These are phyloP conservation scores for Aeoliscus strigatus DNA, from an alignment of 2,797 vertebrate genomes.

Conservation along the genomic window DNA sequence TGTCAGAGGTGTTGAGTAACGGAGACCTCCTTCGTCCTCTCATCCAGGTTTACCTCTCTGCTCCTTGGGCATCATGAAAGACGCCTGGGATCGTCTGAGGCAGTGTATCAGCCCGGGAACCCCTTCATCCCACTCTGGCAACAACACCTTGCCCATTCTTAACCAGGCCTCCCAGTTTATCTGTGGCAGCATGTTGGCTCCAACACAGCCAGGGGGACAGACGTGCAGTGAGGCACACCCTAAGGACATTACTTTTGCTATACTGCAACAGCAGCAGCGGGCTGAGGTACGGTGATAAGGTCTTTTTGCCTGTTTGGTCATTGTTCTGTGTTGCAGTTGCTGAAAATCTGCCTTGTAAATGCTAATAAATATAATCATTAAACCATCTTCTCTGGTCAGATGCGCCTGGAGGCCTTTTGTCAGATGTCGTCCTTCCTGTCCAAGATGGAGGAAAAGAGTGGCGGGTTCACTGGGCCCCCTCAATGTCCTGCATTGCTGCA, in stretches of 20 bases:
- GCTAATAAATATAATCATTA: too few relatives aligned
- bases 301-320: too few relatives aligned
- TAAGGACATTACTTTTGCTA: slow-evolving; percentile 73
- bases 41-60: slow-evolving; percentile 73
- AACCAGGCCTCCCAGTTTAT: slow-evolving; percentile 76
- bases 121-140: slow-evolving; percentile 41
- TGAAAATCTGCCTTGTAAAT: too few relatives aligned
- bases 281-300: slow-evolving; percentile 78
- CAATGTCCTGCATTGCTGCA: slow-evolving; percentile 91
- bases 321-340: too few relatives aligned
- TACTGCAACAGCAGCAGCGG: slow-evolving; percentile 78
- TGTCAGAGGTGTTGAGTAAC: too few relatives aligned
- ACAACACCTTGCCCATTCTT: slow-evolving; percentile 66
- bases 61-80: slow-evolving; percentile 80
- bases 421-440: slow-evolving; percentile 94
- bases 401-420: slow-evolving; percentile 93
- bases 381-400: too few relatives aligned
- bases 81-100: slow-evolving; percentile 78
- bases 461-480: slow-evolving; percentile 75
- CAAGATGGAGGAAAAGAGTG: slow-evolving; percentile 96
- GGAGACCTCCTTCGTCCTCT: background rate
- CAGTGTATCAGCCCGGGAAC: slow-evolving; percentile 77
- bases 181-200: slow-evolving; percentile 66
- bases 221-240: slow-evolving; percentile 68
- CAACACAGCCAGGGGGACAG: slow-evolving; percentile 51